Evolutionary conservation across 2,888 invertebrate genomes (phyloP).

Genomic region (Steinernema hermaphroditum): DNA sequence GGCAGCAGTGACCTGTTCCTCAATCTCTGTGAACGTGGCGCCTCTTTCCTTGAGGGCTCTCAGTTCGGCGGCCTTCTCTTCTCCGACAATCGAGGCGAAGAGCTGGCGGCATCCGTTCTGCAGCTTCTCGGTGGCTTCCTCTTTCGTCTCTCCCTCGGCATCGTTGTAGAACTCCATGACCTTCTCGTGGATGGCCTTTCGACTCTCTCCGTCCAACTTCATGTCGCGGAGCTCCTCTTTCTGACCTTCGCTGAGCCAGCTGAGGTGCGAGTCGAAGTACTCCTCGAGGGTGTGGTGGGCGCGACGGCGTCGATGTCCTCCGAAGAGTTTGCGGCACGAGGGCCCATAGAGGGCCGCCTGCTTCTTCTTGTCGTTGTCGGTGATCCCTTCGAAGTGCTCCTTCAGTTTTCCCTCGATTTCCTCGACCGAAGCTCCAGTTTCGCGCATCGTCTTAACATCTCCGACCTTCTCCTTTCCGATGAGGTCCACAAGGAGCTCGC

Average conservation of each 20-base stretch:
- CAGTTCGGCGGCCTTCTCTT: conserved; percentile 27
- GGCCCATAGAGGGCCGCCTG: conserved; percentile 27
- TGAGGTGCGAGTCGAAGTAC: conserved; percentile 27
- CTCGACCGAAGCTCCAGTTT: conserved; percentile 36
- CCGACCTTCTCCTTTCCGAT: conserved; percentile 37
- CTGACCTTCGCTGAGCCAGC: conserved; percentile 34
- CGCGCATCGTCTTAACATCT: conserved; percentile 41
- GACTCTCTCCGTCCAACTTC: conserved; percentile 32
- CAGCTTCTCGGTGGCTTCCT: conserved; percentile 33
- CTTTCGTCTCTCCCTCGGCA: conserved; percentile 23
- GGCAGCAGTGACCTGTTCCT: conserved; percentile 41
- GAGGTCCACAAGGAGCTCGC: conserved; percentile 32
- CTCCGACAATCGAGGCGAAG: conserved; percentile 8
- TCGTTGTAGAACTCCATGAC: conserved; percentile 44
- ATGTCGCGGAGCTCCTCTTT: conserved; percentile 38
- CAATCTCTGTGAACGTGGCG: conserved; percentile 36
- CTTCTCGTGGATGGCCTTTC: conserved; percentile 36
- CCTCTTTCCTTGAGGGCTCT: conserved; percentile 26
- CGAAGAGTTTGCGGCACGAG: conserved; percentile 43
- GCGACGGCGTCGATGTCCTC: neutral
- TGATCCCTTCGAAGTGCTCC: conserved; percentile 31
- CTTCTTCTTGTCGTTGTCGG: conserved; percentile 36
- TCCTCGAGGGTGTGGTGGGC: conserved; percentile 7
- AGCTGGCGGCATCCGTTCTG: conserved; percentile 32
- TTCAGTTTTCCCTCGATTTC: conserved; percentile 35